Base-by-base conservation (phyloP, 2,888 invertebrate species). In the Silvanus unidentatus region DNA sequence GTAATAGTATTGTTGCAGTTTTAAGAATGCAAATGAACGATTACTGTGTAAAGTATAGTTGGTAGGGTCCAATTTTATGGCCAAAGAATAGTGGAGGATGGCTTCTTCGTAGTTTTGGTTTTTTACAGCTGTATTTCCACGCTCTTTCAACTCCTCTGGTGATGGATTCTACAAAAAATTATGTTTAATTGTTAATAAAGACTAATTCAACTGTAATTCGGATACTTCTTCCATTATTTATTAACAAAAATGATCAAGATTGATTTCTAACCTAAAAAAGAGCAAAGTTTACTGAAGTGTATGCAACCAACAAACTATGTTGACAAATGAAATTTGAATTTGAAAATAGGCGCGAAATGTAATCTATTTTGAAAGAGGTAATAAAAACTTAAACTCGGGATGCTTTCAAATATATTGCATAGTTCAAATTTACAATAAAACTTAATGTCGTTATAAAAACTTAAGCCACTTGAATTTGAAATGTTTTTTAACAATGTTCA, bases 11-110 rank as follows among this genome's bases (percentile, higher is more conserved):
- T 87, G 87, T 58, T 86, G 80, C 54, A 86, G 71, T 70, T 86
- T 86, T 28, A 90, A 72, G 70, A 88, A 89, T 9, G 87, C 86
- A 62, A 82, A 79, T 3, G 89, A 89, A 62, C 90, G 76, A 68
- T 91, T 91, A 63, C 88, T 88, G 69, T 83, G 84, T 37, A 89
- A 67, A 11, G 82, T 75, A 62, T 78, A 81, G 72, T 87, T 86
- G 49, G 75, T 77, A 6, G 82, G 80, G 54, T 86, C 85, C 56
- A 81, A 64, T 70, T 86, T 84, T 54, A 91, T 81, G 1, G 86
- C 90, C 58, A 86, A 80, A 1, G 86, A 85, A 64, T 91, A 91
- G 69, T 86, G 83, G 44, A 88, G 69, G 48, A 88, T 78, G 3
- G 90, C 88, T 71, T 88, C 87, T 53, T 81, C 79, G 67, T 74